Percentiles rank a stretch among this genome's conserved stretches.
These are phyloP conservation scores for Drosophila teissieri DNA, from an alignment of 1,140 invertebrate genomes.

Conservation along the genomic window DNA sequence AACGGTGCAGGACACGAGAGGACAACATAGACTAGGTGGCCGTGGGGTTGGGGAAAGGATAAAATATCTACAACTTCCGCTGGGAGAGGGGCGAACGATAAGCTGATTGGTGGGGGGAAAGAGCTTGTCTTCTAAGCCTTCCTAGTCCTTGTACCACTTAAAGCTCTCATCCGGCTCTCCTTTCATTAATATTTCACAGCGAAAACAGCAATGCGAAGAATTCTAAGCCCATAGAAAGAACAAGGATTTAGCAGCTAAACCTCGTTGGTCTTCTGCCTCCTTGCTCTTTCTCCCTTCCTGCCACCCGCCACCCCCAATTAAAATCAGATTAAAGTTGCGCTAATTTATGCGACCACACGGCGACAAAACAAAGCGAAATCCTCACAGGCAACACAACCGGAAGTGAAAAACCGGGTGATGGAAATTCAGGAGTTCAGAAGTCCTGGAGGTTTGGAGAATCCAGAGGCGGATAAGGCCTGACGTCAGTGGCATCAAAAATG, in stretches of 20 bases:
- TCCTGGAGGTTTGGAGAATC: not conserved
- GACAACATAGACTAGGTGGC: not conserved
- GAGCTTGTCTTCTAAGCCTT: conserved; percentile 23
- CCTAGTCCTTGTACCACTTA: conserved; percentile 38
- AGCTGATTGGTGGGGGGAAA: conserved; percentile 10
- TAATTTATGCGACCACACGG: conserved; percentile 81
- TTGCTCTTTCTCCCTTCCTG: not conserved
- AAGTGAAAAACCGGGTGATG: conserved; percentile 14
- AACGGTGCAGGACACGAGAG: conserved; percentile 7
- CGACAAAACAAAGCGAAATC: conserved; percentile 74
- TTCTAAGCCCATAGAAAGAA: conserved; percentile 66
- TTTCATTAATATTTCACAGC: conserved; percentile 79
- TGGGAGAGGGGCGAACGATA: conserved; percentile 23
- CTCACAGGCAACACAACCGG: conserved; percentile 35
- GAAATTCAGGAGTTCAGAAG: conserved; percentile 4
- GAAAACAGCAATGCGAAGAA: conserved; percentile 29
- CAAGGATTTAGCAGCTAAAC: conserved; percentile 48
- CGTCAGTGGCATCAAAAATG: conserved; percentile 44
- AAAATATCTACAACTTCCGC: conserved; percentile 13
- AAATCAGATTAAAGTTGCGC: conserved; percentile 82
- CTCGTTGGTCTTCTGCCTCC: conserved; percentile 19
- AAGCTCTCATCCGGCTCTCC: conserved; percentile 37
- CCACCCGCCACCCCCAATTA: conserved; percentile 66
- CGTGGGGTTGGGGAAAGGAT: not conserved
- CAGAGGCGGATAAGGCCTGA: conserved; percentile 29